Evolutionary conservation across 2,888 invertebrate genomes (phyloP).

Genomic region (Dryadula phaetusa): DNA sequence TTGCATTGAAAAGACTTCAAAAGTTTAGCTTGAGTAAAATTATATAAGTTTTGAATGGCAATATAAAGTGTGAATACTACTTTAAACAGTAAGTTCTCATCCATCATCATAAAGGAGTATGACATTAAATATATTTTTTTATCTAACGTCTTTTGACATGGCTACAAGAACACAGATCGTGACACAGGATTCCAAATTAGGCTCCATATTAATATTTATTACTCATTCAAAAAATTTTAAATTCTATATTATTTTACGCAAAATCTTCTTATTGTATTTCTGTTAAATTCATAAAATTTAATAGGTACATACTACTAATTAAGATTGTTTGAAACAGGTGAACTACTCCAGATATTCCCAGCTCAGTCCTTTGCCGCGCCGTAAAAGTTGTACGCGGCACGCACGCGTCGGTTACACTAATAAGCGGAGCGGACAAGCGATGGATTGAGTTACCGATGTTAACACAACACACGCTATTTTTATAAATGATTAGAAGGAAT

Average conservation of each 20-base stretch:
- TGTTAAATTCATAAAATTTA: not conserved
- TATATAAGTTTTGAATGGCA: not conserved
- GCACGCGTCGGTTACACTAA: not conserved
- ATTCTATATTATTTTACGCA: too few relatives aligned
- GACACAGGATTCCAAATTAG: too few relatives aligned
- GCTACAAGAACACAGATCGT: too few relatives aligned
- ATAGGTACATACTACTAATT: not conserved
- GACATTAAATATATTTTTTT: too few relatives aligned
- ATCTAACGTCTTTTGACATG: too few relatives aligned
- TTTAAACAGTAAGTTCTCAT: too few relatives aligned
- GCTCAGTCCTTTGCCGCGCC: not conserved
- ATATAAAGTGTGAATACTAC: too few relatives aligned
- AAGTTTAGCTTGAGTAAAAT: not conserved
- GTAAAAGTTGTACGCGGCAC: slow-evolving; percentile 33
- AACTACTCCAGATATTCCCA: not conserved
- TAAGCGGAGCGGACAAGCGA: slow-evolving; percentile 1
- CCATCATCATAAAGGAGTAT: too few relatives aligned
- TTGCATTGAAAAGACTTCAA: not conserved
- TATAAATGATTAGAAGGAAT: not conserved
- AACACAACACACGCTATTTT: not conserved
- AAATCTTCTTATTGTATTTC: too few relatives aligned
- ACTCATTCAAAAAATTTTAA: too few relatives aligned
- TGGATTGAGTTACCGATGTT: not conserved
- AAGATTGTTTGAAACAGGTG: not conserved
- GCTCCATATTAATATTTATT: too few relatives aligned